Evolutionary conservation across 2,113 vertebrate species (phyloP), one percentile per base, ranked within the genome.

Genomic region (Chionomys nivalis): DNA sequence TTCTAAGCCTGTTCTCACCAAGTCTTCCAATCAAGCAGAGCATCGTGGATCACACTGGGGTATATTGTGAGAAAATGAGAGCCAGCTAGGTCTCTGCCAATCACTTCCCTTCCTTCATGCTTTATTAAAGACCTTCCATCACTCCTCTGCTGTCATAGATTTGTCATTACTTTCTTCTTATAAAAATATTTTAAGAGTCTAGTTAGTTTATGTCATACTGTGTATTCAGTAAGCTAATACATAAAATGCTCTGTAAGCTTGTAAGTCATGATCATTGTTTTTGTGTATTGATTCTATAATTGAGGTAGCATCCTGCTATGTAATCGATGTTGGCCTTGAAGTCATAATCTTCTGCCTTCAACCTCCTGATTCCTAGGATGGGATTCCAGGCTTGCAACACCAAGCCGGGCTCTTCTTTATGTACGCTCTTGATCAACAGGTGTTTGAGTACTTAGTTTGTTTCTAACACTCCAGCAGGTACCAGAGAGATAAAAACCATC

Each of bases 251-350:
- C 89, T 79, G 3, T 31, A 68, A 95, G 9, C 39, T 89, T 19
- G 72, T 49, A 66, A 91, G 91, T 17, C 49, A 55, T 89, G 78
- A 23, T 81, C 8, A 72, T 86, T 91, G 58, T 86, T 93, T 92
- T 52, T 63, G 28, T 28, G 85, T 26, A 44, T 44, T 76, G 23
- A 33, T 39, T 47, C 61, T 76, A 16, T 61, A n/a, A 33, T 66
- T 78, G 42, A 49, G 58, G 33, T 14, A 90, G 2, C 1, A 76
- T 36, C 88, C 36, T 63, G 2, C 42, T 90, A 16, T 66, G 7
- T 79, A 49, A 61, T 47, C 44, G 31, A 7, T 13, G 33, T 24
- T 79, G 61, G 4, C 33, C 44, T 52, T 52, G 42, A 90, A 52
- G 24, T 68, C 8, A 19, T 16, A 7, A 66, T 68, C 44, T n/a